Conservation (phyloP, 2,888 invertebrate species). For the Anticlea derivata region DNA sequence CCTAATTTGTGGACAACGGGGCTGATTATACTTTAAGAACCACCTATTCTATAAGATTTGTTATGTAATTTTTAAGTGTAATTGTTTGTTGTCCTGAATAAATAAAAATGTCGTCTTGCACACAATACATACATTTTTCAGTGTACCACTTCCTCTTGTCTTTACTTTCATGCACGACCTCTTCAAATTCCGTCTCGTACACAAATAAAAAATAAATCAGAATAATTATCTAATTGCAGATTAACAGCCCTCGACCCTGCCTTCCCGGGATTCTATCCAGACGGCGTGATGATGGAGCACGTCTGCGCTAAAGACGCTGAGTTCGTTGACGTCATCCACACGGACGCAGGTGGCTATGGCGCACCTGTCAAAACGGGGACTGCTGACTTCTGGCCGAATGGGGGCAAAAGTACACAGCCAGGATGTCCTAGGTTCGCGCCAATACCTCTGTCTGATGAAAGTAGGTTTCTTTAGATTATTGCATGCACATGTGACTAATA, state of each 20-base stretch:
- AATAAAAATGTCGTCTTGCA: no score
- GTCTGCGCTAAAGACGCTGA: constrained; percentile 80
- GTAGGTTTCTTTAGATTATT: constrained; percentile 49
- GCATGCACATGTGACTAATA: no score
- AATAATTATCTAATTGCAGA: constrained; percentile 56
- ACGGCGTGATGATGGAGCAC: constrained; percentile 76
- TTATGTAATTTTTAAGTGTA: no score
- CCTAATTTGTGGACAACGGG: no score
- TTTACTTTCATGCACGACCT: no score
- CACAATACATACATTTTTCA: no score
- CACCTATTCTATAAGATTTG: no score
- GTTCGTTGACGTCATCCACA: constrained; percentile 88
- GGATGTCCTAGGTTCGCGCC: constrained; percentile 83
- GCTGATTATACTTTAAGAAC: no score
- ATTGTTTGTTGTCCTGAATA: no score
- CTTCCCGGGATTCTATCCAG: constrained; percentile 84
- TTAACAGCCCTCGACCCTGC: constrained; percentile 85
- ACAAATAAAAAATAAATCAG: not conserved
- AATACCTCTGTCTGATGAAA: constrained; percentile 77
- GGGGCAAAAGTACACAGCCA: constrained; percentile 84
- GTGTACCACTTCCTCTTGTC: no score
- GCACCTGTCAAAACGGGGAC: constrained; percentile 84
- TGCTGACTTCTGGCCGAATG: constrained; percentile 86
- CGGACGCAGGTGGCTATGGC: constrained; percentile 86
- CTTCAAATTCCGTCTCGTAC: no score